Conservation (phyloP, 2,113 vertebrate species). For the Tonatia bakeri region DNA sequence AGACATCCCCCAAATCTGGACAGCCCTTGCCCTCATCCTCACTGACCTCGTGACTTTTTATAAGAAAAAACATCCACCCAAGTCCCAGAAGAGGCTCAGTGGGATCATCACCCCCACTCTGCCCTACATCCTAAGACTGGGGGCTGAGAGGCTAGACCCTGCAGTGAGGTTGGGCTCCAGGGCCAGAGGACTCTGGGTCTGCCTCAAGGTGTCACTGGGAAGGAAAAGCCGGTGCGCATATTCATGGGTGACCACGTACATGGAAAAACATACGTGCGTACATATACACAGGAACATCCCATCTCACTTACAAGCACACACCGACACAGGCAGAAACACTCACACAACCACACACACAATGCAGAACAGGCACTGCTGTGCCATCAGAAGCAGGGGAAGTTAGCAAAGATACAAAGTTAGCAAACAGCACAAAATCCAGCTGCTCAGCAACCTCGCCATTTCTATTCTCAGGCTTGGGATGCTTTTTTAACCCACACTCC, state of each 20-base stretch:
- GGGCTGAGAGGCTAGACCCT: background rate
- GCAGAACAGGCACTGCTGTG: rapidly evolving
- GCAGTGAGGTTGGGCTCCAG: background rate
- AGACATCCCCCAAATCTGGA: background rate
- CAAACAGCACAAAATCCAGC: background rate
- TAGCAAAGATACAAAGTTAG: background rate
- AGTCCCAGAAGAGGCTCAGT: background rate
- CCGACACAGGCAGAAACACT: background rate
- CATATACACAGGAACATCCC: background rate
- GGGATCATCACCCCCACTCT: background rate
- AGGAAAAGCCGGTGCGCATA: background rate
- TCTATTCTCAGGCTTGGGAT: background rate
- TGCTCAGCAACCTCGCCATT: background rate
- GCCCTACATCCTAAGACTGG: background rate
- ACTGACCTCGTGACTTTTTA: background rate
- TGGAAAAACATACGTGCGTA: rapidly evolving
- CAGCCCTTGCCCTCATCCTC: background rate
- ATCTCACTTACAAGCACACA: background rate
- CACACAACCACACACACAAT: background rate
- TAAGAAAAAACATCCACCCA: background rate
- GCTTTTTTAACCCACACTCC: background rate
- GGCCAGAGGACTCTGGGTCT: background rate
- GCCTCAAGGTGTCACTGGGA: background rate
- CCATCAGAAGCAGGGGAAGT: background rate
- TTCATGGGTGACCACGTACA: background rate